Percentiles rank a stretch among this genome's conserved stretches.
Evolutionary conservation across 2,113 vertebrate species (phyloP).

Genomic region (Oryzias javanicus): DNA sequence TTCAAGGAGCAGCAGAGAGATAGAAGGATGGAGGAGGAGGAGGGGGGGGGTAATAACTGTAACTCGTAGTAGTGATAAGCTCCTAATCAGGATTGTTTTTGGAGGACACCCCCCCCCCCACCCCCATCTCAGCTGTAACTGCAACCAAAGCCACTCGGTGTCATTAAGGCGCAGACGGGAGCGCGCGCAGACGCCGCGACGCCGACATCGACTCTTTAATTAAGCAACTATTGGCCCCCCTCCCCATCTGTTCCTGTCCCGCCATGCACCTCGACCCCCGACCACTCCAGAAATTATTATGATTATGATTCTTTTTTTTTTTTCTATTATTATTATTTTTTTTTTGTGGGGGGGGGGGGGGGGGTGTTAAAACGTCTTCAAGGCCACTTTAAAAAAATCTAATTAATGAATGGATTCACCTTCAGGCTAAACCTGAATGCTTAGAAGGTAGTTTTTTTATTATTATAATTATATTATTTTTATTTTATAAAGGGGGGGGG

Average conservation of each 20-base stretch:
- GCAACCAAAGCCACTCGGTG: constrained; percentile 69
- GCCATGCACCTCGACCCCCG: constrained; percentile 27
- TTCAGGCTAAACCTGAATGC: constrained; percentile 65
- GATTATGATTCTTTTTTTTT: neutral
- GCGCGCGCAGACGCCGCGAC: constrained; percentile 63
- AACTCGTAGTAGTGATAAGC: constrained; percentile 33
- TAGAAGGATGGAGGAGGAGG: constrained; percentile 11
- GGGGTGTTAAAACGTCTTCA: constrained; percentile 59
- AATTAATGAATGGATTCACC: constrained; percentile 72
- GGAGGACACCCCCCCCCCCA: no score
- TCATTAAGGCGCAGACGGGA: constrained; percentile 65
- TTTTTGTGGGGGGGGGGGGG: neutral
- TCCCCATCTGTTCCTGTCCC: constrained; percentile 68
- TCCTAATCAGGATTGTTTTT: constrained; percentile 54
- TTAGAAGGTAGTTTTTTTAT: no score
- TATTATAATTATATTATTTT: no score
- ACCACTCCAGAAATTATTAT: no score
- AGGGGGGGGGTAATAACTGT: neutral
- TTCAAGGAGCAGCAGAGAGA: constrained; percentile 45
- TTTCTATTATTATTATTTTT: constrained; percentile 19
- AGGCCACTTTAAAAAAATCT: constrained; percentile 59
- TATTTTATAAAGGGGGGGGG: no score
- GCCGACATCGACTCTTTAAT: constrained; percentile 71
- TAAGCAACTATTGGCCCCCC: constrained; percentile 59
- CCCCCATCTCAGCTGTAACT: constrained; percentile 56